Conservation (phyloP, 2,888 invertebrate genomes). For the Bellardia pandia region DNA sequence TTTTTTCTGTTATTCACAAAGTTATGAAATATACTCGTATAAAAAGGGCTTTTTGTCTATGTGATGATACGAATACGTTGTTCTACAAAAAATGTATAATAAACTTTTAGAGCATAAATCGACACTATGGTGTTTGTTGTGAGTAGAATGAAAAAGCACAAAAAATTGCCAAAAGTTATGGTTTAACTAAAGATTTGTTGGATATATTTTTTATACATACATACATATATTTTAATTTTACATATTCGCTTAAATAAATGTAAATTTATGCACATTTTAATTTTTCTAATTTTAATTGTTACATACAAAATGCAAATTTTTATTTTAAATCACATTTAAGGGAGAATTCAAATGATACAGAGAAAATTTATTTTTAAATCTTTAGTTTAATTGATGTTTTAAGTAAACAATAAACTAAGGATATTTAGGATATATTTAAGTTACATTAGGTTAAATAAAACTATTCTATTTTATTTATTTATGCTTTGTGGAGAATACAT, state of each 20-base stretch:
- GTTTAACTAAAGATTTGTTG: conserved; percentile 28
- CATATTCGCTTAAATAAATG: conserved; percentile 1
- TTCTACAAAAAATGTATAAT: not conserved
- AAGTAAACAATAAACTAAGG: not conserved
- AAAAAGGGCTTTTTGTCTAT: conserved; percentile 9
- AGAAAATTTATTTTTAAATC: not conserved
- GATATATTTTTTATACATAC: not conserved
- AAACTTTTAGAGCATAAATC: conserved; percentile 40
- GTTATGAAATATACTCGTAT: conserved; percentile 34
- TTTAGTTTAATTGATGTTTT: not conserved
- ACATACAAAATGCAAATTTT: conserved; percentile 20
- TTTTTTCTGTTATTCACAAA: conserved; percentile 9
- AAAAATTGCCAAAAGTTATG: conserved; percentile 41
- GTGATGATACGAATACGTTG: not conserved
- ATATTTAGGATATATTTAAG: no score
- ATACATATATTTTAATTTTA: not conserved
- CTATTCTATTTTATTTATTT: no score
- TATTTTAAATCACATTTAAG: not conserved
- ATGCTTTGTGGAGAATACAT: no score
- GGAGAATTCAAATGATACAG: not conserved
- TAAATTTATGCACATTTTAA: conserved; percentile 51
- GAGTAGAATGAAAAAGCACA: not conserved
- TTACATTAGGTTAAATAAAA: no score
- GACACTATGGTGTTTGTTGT: conserved; percentile 29
- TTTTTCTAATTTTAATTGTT: conserved; percentile 37